Evolutionary conservation across 2,113 vertebrate species (phyloP), one percentile per base, ranked within the genome.

Genomic region (Dipodomys stephensi): DNA sequence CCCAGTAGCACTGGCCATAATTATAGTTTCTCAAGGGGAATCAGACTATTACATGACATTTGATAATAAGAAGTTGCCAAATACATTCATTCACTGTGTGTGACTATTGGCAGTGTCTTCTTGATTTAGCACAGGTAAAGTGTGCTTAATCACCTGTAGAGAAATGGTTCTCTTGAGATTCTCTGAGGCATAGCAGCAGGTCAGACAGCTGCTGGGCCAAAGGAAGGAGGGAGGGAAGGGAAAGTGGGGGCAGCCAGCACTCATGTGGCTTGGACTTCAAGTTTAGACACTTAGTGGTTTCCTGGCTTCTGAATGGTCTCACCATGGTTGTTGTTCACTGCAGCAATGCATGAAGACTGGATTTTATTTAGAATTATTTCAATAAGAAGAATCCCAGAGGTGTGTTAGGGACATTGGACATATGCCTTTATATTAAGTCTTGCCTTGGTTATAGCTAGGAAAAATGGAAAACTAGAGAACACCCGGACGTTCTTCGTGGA

Each of bases 51-150:
- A 57, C n/a, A 39, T 35, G 28, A 27, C 65, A 71, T 85, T 92
- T 78, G 32, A 93, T n/a, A 49, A 18, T 12, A 65, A 44, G 10
- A 78, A 83, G 57, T 68, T 94, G 79, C 88, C 79, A 85, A 44
- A 35, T 57, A 6, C 44, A 64, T 65, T 89, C 69, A 23, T 46
- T 20, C 3, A 65, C 64, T n/a, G 25, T 57, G 53, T 57, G 53
- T 57, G 53, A 57, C 20, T 94, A 16, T 69, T 85, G 90, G 27
- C 77, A 39, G 5, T 62, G 53, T 89, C n/a, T 53, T 78, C 35
- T 87, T 83, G 39, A 92, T 25, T 83, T 71, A 88, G 30, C 30
- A 86, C n/a, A 87, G 22, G 78, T 69, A 83, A 80, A 22, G 64
- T 64, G 68, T 67, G 15, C 65, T 94, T 71, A 88, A n/a, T 83